Evolutionary conservation across 2,797 vertebrate species (phyloP), one percentile per base, ranked within the genome.

Genomic region (Sarcophilus harrisii): DNA sequence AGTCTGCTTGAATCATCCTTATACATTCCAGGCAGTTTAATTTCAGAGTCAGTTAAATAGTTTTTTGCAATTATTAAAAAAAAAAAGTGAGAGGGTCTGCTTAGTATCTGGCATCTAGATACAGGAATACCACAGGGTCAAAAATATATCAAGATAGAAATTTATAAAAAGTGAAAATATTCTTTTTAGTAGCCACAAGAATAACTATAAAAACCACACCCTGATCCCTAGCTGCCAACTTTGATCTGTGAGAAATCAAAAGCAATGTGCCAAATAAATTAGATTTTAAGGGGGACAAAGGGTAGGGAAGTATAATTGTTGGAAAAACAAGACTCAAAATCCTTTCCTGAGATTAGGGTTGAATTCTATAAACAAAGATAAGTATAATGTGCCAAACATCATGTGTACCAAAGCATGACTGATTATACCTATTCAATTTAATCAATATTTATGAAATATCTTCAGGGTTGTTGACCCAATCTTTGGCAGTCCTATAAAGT

Each of bases 211-310:
- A 98, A 97, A 96, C 57, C 97, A 89, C 96, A 89, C 94, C 94
- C 93, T 54, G 32, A 96, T 96, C 92, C 96, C 94, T 62, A 96
- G 98, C 96, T 98, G 97, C 95, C 97, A 98, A 12, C 93, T 98
- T 97, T 94, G 90, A 95, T 95, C 97, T 92, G 95, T 90, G 55
- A 59, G 0, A 96, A 98, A 95, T n/a, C 58, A 55, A 96, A 94
- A 93, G 91, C 58, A 92, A 52, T 91, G 49, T 58, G 92, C 66
- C 94, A 96, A 58, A 66, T 57, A 45, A 94, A 4, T 92, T 54
- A 27, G 73, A 59, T 30, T 12, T 89, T 49, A 58, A 57, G 18
- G 92, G 90, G 18, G 45, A 81, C 9, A 55, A 55, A n/a, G 18
- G 9, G 73, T 9, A 45, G 66, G 73, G 73, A 92, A 95, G 92